Evolutionary conservation across 2,797 vertebrate genomes (phyloP), one percentile per base, ranked within the genome.

Genomic region (Acanthopagrus latus): DNA sequence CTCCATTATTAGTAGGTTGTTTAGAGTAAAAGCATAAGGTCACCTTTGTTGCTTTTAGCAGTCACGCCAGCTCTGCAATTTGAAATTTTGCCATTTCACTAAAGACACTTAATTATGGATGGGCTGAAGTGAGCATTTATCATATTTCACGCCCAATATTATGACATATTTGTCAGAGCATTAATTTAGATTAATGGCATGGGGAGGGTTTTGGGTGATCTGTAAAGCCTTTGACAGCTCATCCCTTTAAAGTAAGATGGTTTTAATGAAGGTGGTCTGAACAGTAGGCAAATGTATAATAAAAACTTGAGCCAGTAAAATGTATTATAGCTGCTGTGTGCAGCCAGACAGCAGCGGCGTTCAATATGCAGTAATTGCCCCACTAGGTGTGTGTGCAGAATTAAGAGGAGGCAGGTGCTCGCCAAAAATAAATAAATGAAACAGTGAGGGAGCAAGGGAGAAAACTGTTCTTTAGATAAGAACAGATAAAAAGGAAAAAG

Each of bases 161-260:
- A 94, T 95, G 95, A 94, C 95, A 95, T 92, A 93, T 95, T 93
- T 94, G 93, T 94, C 94, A 94, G 89, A 85, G 90, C 76, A 87
- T 92, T 95, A 91, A 96, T 95, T 94, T 95, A 94, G 94, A 96
- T 95, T 94, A 95, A 96, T 95, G 94, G 85, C 87, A 84, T 71
- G 60, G 78, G 75, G 65, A 85, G 78, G 81, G 71, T 88, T 91
- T 86, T 73, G 83, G 87, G 73, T 83, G 88, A 92, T 93, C 86
- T 85, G 85, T 65, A 84, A 88, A 91, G 85, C 83, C 75, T 82
- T 88, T 93, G 92, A 93, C 91, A 91, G 92, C 88, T 92, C 87
- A 86, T 93, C 92, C 85, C 86, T 85, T 91, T 63, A 87, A 83
- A 92, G 80, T 85, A 73, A 87, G 84, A 92, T 81, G 80, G 77